These are phyloP conservation scores for Sebastes baramenuke DNA, from an alignment of 2,797 vertebrate genomes.

Conservation along the genomic window DNA sequence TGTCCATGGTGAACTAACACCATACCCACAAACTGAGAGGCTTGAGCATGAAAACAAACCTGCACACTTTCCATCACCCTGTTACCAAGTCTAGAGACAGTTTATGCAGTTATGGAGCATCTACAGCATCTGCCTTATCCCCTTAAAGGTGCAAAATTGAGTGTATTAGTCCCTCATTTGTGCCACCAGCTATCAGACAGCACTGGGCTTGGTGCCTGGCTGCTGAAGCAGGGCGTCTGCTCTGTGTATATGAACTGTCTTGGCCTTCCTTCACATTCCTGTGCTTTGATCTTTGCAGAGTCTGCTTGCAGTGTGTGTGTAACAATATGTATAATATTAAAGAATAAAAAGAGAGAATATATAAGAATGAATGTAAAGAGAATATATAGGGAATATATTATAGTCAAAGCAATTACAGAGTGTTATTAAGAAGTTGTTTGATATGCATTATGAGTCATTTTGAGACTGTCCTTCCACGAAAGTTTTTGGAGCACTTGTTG, in stretches of 20 bases:
- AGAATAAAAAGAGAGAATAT: not conserved
- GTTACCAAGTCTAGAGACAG: constrained; percentile 9
- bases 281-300: constrained; percentile 17
- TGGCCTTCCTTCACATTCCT: not conserved
- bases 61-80: not conserved
- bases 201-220: constrained; percentile 33
- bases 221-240: constrained; percentile 21
- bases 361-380: not conserved
- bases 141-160: constrained; percentile 36
- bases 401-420: not conserved
- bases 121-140: constrained; percentile 21
- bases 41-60: constrained; percentile 2
- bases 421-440: constrained; percentile 3
- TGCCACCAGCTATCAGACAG: constrained; percentile 39
- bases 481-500: not conserved
- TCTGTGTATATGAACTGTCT: constrained; percentile 17
- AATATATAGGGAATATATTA: not conserved
- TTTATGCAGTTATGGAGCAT: constrained; percentile 6
- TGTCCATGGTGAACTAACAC: not conserved
- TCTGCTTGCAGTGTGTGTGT: not conserved
- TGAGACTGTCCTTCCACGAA: not conserved
- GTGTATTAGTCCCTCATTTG: constrained; percentile 40
- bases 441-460: not conserved
- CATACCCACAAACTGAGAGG: not conserved
- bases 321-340: not conserved